These are phyloP conservation scores for Pasiphila rectangulata DNA, from an alignment of 2,888 invertebrate genomes.

Conservation along the genomic window DNA sequence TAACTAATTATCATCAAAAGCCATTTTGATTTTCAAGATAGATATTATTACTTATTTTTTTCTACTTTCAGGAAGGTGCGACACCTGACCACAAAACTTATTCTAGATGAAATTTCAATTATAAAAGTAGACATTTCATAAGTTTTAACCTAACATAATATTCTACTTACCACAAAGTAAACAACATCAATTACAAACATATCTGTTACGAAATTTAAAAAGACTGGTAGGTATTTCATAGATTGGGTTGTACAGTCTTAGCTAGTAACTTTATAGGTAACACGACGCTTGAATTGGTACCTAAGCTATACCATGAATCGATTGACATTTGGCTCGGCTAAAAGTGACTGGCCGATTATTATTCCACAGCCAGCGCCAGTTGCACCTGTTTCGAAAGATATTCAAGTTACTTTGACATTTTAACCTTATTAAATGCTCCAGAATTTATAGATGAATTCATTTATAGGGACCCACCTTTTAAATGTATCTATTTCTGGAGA, in stretches of 20 bases:
- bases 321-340: conserved; percentile 4
- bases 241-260: not conserved
- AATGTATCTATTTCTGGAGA: conserved; percentile 19
- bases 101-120: no score
- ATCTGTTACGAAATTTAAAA: no score
- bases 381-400: conserved; percentile 35
- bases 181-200: no score
- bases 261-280: not conserved
- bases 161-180: no score
- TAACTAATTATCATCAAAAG: no score
- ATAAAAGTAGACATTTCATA: no score
- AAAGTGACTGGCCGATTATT: conserved; percentile 6
- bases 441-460: conserved; percentile 21
- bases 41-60: no score
- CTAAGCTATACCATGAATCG: not conserved
- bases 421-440: no score
- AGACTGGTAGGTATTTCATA: not conserved
- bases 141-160: no score
- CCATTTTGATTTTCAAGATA: no score
- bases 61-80: no score
- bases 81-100: no score
- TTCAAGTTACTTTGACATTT: conserved; percentile 41
- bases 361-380: not conserved
- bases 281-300: not conserved
- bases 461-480: conserved; percentile 19